Evolutionary conservation across 2,888 invertebrate genomes (phyloP).

Genomic region (Mythimna loreyi): DNA sequence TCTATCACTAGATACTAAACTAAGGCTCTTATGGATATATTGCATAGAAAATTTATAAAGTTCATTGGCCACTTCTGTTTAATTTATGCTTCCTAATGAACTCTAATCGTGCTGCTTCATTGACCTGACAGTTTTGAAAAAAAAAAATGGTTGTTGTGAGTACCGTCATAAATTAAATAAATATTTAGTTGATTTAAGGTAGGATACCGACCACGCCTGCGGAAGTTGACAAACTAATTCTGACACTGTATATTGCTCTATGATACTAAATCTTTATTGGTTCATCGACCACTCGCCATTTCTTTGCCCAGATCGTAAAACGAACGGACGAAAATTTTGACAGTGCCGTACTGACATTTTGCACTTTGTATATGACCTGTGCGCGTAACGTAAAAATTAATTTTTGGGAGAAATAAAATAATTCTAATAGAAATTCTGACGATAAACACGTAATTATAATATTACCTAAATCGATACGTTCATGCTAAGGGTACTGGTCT

Average conservation of each 20-base stretch:
- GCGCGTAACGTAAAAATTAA: no score
- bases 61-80: no score
- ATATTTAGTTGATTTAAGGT: neutral
- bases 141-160: no score
- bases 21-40: no score
- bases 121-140: no score
- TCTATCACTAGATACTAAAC: no score
- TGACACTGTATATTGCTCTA: no score
- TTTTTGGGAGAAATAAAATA: neutral
- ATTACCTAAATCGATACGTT: neutral
- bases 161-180: neutral
- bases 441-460: neutral
- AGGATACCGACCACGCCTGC: neutral
- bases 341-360: neutral
- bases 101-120: no score
- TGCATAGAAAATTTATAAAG: no score
- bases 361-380: neutral
- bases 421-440: neutral
- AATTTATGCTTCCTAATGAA: no score
- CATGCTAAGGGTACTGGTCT: slow-evolving; percentile 16
- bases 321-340: neutral
- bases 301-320: neutral
- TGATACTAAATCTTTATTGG: neutral
- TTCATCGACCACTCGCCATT: neutral
- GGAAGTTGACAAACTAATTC: neutral